Evolutionary conservation across 92 coral and sea anemone species (phyloP), one percentile per base, ranked within the genome.

Genomic region (Zoanthus gigantus): DNA sequence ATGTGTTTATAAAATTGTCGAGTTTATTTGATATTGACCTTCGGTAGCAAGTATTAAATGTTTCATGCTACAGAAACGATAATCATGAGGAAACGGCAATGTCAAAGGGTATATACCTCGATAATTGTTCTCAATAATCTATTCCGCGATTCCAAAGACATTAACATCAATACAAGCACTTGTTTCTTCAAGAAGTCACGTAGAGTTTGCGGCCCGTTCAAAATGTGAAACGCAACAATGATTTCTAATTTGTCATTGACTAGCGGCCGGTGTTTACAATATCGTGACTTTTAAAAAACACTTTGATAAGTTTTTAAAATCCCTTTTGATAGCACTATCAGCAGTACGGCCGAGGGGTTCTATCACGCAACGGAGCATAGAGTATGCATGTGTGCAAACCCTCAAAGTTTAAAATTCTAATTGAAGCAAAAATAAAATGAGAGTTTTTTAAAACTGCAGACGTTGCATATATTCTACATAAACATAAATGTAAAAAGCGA

Each of bases 101-200:
- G 34, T 32, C 73, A 65, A 61, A 44, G n/a, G 53, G 85, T 42
- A 80, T 61, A 80, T 63, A 65, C 15, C 46, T 31, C 42, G 58
- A 31, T 81, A 52, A 81, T 81, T 63, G 45, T 63, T 46, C 37
- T 42, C 61, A 81, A 23, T 80, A n/a, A 69, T 18, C 58, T 42
- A 65, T 16, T 42, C 32, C 85, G 44, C 47, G 28, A 60, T 23
- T 4, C 60, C 28, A 63, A 46, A 48, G 23, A 32, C 74, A 65
- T 47, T 46, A 44, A 61, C 11, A 81, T 37, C 73, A 68, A 65
- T 65, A 28, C 85, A 45, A n/a, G 47, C 46, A 61, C 37, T 9
- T 31, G 74, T 65, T 65, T 34, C 29, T 81, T 53, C 47, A 50
- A 44, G 56, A 65, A 81, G 85, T 81, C 85, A 81, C 75, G 85